Percentiles rank a stretch among this genome's conserved stretches.
These are phyloP conservation scores for Myripristis murdjan DNA, from an alignment of 2,797 vertebrate species.

Conservation along the genomic window DNA sequence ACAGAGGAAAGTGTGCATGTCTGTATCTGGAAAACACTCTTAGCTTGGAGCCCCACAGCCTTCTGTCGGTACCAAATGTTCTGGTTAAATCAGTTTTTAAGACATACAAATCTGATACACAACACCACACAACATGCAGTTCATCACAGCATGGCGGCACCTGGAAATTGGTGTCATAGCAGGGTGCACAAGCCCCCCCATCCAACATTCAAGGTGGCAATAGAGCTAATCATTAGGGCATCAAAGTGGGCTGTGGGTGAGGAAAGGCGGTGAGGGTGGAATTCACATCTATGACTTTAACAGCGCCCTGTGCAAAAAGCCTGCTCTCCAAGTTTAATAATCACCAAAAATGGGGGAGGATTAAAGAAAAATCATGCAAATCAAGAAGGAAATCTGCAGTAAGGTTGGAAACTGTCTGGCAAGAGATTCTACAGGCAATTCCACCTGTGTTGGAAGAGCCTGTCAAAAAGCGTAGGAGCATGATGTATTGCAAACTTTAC, in stretches of 20 bases:
- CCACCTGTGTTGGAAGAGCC: no score
- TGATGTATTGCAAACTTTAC: neutral
- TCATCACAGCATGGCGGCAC: conserved; percentile 40
- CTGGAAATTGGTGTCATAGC: conserved; percentile 47
- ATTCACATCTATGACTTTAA: conserved; percentile 33
- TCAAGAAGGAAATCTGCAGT: conserved; percentile 12
- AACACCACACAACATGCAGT: conserved; percentile 32
- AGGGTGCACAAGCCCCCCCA: conserved; percentile 21
- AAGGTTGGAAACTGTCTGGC: conserved; percentile 40
- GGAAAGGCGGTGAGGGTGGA: conserved; percentile 43
- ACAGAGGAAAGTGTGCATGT: neutral
- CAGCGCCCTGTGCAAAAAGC: conserved; percentile 39
- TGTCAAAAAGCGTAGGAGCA: neutral
- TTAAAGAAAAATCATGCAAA: conserved; percentile 49
- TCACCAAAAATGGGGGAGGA: conserved; percentile 40
- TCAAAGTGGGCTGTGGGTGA: conserved; percentile 55
- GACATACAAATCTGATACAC: conserved; percentile 25
- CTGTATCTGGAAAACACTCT: neutral
- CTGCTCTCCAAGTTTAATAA: conserved; percentile 58
- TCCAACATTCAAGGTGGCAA: conserved; percentile 37
- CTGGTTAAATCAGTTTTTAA: neutral
- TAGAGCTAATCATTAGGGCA: conserved; percentile 56
- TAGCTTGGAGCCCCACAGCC: neutral
- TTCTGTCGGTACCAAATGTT: neutral
- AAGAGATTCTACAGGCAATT: conserved; percentile 1